Evolutionary conservation across 2,888 invertebrate species (phyloP), one percentile per base, ranked within the genome.

Genomic region (Punctoribates punctum): DNA sequence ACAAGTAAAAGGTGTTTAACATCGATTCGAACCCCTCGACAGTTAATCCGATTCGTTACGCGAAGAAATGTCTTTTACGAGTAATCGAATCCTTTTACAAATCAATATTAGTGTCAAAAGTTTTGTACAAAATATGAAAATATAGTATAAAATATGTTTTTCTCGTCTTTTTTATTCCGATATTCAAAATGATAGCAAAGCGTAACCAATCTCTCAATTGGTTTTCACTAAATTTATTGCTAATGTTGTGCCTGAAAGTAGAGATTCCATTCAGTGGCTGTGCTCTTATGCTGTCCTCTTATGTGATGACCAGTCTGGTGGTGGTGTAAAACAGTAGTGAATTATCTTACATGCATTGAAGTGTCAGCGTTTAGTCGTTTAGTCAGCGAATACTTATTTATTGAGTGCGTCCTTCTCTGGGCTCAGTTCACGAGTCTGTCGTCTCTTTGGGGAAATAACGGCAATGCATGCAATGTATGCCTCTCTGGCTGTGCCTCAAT

Each of bases 341-440:
- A 67, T 67, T 67, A 67, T 67, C 67, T 67, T 38, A 67, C 11
- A 34, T 20, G 42, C 67, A 67, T 38, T 67, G 15, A 67, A 67
- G 67, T 67, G 67, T 67, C 67, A 67, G 67, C n/a, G n/a, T n/a
- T n/a, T n/a, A n/a, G 46, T 15, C 67, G 42, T 67, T 67, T 67
- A 67, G 67, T 67, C 67, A 67, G 67, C 67, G 38, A 38, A 13
- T 67, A 38, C 67, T 67, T 67, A 67, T 67, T 67, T 67, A 67
- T 67, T 67, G 67, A 67, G 67, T 67, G 67, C 42, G 27, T 62
- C 67, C 67, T 67, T 9, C 38, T 38, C 67, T 62, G 25, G 15
- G 29, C 25, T 62, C 5, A 27, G 8, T 2, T n/a, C n/a, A 15
- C 15, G 46, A 27, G 62, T 27, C 27, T 17, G 62, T 62, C 27